These are phyloP conservation scores for Drosophila sturtevanti DNA, from an alignment of 1,140 invertebrate species.

Conservation along the genomic window DNA sequence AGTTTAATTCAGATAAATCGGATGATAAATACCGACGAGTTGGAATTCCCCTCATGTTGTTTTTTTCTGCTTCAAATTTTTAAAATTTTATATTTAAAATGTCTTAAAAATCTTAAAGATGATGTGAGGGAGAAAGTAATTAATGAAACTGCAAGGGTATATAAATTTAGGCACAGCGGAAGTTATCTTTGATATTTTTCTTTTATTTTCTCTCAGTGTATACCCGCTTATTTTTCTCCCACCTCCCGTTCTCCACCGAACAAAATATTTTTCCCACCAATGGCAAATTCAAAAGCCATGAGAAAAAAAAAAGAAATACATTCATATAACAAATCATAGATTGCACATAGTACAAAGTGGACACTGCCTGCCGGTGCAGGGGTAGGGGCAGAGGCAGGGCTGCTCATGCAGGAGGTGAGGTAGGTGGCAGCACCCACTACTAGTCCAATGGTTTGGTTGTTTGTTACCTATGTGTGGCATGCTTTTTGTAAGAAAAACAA, in stretches of 20 bases:
- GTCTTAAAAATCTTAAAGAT: too few relatives aligned
- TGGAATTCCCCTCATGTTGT: too few relatives aligned
- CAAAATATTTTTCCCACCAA: constrained; percentile 79
- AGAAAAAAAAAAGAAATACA: constrained; percentile 34
- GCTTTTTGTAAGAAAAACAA: not conserved
- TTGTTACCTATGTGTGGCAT: constrained; percentile 2
- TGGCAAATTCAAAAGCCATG: constrained; percentile 49
- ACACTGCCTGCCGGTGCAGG: constrained; percentile 21
- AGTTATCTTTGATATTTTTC: too few relatives aligned
- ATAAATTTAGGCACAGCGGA: too few relatives aligned
- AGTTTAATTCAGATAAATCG: too few relatives aligned
- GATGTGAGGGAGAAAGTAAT: too few relatives aligned
- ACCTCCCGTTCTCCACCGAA: constrained; percentile 9
- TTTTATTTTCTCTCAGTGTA: not conserved
- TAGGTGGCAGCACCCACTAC: constrained; percentile 14
- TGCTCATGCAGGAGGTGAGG: not conserved
- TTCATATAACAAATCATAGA: constrained; percentile 70
- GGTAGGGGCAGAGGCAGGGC: not conserved
- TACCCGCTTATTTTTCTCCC: not conserved
- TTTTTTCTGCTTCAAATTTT: too few relatives aligned
- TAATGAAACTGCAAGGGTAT: too few relatives aligned
- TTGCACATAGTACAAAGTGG: constrained; percentile 61
- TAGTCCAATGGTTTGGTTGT: not conserved
- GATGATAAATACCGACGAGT: too few relatives aligned
- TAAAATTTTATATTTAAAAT: too few relatives aligned